Evolutionary conservation across 2,113 vertebrate species (phyloP).

Genomic region (Picathartes gymnocephalus): DNA sequence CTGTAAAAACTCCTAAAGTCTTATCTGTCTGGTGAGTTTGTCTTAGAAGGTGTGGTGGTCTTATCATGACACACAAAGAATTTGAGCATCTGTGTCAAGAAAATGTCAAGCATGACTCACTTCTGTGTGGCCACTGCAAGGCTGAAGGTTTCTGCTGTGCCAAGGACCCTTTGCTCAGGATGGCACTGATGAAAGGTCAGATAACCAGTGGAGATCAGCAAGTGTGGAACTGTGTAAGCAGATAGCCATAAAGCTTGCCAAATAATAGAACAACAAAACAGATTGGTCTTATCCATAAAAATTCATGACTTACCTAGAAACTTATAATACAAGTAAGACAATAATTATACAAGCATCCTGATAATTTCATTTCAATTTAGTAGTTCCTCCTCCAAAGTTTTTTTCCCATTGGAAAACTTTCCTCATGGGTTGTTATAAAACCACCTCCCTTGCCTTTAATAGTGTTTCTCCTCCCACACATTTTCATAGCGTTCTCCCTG

Average conservation of each 20-base stretch:
- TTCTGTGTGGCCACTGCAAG: not conserved
- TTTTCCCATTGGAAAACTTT: not conserved
- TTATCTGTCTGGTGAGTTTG: not conserved
- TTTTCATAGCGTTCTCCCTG: not conserved
- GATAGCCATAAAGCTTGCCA: not conserved
- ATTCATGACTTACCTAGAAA: not conserved
- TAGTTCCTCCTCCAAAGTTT: not conserved
- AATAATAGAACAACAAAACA: not conserved
- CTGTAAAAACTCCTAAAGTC: not conserved
- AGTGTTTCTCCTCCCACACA: not conserved
- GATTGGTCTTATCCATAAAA: not conserved
- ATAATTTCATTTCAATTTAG: not conserved
- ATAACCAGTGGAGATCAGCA: not conserved
- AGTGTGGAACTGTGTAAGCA: not conserved
- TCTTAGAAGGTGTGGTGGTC: not conserved
- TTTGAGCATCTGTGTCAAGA: not conserved
- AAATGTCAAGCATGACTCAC: not conserved
- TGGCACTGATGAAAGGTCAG: accelerated
- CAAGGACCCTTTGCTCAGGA: not conserved
- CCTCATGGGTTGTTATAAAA: not conserved
- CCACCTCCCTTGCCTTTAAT: not conserved
- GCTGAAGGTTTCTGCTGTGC: not conserved
- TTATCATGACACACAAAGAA: not conserved
- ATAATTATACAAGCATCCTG: not conserved
- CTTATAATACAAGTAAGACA: not conserved